These are phyloP conservation scores for Calliopum simillimum DNA, from an alignment of 2,888 invertebrate genomes.

Conservation along the genomic window DNA sequence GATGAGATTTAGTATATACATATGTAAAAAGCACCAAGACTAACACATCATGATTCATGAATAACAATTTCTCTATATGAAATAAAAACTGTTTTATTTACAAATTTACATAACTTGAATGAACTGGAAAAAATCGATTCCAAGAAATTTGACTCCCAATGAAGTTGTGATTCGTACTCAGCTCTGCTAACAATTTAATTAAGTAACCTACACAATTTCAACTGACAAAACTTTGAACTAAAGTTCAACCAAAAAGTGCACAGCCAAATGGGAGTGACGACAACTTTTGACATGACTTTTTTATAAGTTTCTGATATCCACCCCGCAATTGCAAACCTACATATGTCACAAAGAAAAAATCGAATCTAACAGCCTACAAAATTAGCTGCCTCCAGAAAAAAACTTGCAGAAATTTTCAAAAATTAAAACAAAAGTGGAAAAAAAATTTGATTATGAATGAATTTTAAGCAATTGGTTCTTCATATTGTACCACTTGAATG, in stretches of 20 bases:
- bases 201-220: conserved; percentile 15
- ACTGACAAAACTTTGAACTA: background rate
- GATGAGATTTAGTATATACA: too few species aligned
- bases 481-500: background rate
- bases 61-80: too few species aligned
- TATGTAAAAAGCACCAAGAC: too few species aligned
- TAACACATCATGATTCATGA: too few species aligned
- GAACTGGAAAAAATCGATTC: too few species aligned
- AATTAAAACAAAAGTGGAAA: background rate
- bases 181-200: too few species aligned
- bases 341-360: conserved; percentile 4
- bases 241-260: conserved; percentile 29
- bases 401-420: background rate
- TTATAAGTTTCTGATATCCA: background rate
- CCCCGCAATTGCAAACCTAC: background rate
- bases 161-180: too few species aligned
- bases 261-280: conserved; percentile 25
- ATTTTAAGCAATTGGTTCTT: background rate
- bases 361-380: background rate
- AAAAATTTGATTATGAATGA: conserved; percentile 24
- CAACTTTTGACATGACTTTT: conserved; percentile 14
- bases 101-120: too few species aligned
- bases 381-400: background rate
- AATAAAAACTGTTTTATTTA: too few species aligned
- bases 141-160: too few species aligned